Evolutionary conservation across 2,113 vertebrate species (phyloP).

Genomic region (Calonectris borealis): DNA sequence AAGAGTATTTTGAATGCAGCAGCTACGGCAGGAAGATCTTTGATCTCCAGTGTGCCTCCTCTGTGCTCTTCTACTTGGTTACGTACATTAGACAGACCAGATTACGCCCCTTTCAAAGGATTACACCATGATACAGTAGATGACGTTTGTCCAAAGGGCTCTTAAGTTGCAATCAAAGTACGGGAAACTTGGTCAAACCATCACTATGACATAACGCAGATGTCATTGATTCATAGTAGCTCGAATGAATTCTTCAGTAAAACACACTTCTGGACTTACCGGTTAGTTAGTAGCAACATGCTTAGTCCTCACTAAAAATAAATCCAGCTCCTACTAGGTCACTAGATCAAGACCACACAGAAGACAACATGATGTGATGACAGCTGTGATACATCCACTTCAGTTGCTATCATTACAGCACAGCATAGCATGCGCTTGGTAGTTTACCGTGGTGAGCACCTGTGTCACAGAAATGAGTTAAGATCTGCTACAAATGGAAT

Average conservation of each 20-base stretch:
- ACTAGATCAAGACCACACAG: neutral
- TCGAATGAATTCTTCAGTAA: neutral
- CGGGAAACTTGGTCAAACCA: neutral
- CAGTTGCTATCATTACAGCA: neutral
- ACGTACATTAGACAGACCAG: neutral
- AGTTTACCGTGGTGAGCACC: neutral
- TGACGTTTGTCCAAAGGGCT: neutral
- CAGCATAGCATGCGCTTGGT: neutral
- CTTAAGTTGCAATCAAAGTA: neutral
- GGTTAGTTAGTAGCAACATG: fast-evolving
- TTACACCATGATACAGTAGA: neutral
- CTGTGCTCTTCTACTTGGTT: neutral
- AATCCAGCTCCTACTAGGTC: neutral
- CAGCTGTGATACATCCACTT: fast-evolving
- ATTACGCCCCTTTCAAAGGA: neutral
- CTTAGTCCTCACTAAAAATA: neutral
- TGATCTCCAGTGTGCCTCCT: neutral
- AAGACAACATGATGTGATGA: neutral
- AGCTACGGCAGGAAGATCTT: neutral
- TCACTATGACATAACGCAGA: neutral
- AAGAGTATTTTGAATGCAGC: neutral
- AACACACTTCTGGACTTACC: neutral
- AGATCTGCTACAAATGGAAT: neutral
- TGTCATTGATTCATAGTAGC: neutral
- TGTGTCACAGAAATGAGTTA: neutral